Percentiles rank a stretch among this genome's conserved stretches.
Evolutionary conservation across 2,888 invertebrate species (phyloP).

Genomic region (Biston betularia): DNA sequence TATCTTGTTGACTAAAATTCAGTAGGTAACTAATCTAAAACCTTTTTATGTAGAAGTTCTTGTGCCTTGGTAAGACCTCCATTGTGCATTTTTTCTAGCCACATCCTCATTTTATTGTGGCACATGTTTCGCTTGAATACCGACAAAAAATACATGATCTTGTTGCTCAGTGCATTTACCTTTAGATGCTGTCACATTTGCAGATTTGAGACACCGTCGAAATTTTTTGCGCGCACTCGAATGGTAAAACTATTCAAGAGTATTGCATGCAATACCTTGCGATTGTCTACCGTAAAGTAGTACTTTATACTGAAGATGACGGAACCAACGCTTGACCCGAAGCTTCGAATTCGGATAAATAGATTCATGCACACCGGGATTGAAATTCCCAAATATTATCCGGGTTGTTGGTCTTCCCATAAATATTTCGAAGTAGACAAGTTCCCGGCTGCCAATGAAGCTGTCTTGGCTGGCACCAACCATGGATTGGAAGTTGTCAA

Average conservation of each 20-base stretch:
- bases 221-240: constrained; percentile 47
- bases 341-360: constrained; percentile 70
- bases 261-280: constrained; percentile 51
- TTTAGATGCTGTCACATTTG: constrained; percentile 57
- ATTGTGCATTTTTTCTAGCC: constrained; percentile 83
- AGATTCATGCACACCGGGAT: constrained; percentile 84
- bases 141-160: constrained; percentile 72
- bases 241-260: constrained; percentile 49
- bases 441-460: constrained; percentile 68
- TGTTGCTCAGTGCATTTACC: constrained; percentile 66
- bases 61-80: constrained; percentile 53
- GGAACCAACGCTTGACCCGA: constrained; percentile 62
- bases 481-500: constrained; percentile 66
- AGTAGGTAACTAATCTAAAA: background rate
- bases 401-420: constrained; percentile 84
- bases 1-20: background rate
- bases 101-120: constrained; percentile 83
- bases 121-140: constrained; percentile 82
- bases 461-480: constrained; percentile 44
- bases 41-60: background rate
- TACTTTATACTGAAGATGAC: constrained; percentile 58
- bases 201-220: constrained; percentile 55
- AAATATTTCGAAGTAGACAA: constrained; percentile 79
- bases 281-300: constrained; percentile 41
- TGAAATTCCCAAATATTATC: constrained; percentile 83